Evolutionary conservation across 2,888 invertebrate genomes (phyloP).

Genomic region (Drosophila mayaguana): DNA sequence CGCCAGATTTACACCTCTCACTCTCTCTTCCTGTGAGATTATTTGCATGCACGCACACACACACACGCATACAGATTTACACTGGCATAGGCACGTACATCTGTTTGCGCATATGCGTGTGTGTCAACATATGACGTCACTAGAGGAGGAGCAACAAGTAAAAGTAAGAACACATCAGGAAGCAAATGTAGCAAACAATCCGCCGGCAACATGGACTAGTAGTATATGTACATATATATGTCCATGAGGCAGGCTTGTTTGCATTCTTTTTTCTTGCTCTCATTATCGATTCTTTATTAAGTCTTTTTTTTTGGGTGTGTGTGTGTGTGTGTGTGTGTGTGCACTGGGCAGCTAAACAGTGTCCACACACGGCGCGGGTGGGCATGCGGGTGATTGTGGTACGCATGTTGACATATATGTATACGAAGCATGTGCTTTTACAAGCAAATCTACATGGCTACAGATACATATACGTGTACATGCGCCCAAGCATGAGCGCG

Average conservation of each 20-base stretch:
- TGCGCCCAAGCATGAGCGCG: not conserved
- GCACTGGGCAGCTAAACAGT: slow-evolving; percentile 21
- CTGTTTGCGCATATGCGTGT: slow-evolving; percentile 11
- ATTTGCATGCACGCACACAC: slow-evolving; percentile 3
- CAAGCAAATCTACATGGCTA: not conserved
- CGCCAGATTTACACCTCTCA: slow-evolving; percentile 19
- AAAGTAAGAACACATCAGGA: slow-evolving; percentile 38
- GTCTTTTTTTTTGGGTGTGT: slow-evolving; percentile 31
- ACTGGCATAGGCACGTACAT: not conserved
- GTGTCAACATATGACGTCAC: slow-evolving; percentile 34
- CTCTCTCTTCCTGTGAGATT: slow-evolving; percentile 16
- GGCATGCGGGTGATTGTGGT: not conserved
- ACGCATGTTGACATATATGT: not conserved
- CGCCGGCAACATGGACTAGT: slow-evolving; percentile 17
- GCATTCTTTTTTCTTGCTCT: slow-evolving; percentile 19
- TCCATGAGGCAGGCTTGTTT: slow-evolving; percentile 7
- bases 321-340: too few relatives aligned
- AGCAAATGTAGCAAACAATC: slow-evolving; percentile 23
- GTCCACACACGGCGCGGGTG: not conserved
- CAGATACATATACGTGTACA: not conserved
- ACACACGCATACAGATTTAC: not conserved
- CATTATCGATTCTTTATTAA: slow-evolving; percentile 52
- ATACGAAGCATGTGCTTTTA: not conserved
- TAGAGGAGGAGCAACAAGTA: slow-evolving; percentile 47
- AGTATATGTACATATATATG: not conserved